Conservation (phyloP, 2,888 invertebrate genomes). For the Lycocerus yunnanus region DNA sequence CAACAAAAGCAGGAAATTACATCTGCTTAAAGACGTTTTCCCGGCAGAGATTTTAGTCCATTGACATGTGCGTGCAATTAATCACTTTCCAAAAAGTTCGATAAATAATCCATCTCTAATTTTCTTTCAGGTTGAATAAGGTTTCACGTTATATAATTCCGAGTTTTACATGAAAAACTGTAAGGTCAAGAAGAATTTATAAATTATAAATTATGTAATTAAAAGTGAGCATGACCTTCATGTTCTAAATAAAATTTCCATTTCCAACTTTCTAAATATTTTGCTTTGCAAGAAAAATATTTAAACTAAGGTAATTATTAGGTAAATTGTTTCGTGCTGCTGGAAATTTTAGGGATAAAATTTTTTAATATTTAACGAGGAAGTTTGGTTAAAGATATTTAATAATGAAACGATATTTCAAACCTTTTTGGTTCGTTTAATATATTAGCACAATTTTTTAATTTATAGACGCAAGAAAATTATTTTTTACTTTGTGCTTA, state of each 20-base stretch:
- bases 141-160: background rate
- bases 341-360: background rate
- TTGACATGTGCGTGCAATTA: constrained; percentile 42
- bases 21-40: constrained; percentile 39
- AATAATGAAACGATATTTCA: background rate
- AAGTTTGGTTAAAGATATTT: background rate
- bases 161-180: background rate
- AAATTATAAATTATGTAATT: background rate
- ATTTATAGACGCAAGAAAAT: background rate
- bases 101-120: background rate
- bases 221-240: background rate
- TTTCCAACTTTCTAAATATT: background rate
- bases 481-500: background rate
- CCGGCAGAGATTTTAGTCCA: constrained; percentile 27
- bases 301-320: background rate
- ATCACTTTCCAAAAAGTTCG: constrained; percentile 35
- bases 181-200: background rate
- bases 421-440: background rate
- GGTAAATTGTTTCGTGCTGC: background rate
- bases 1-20: constrained; percentile 46
- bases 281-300: background rate
- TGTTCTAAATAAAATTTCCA: background rate
- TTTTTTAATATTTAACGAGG: background rate
- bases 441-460: background rate
- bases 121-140: background rate